A percentile compares a stretch with the other conserved stretches of the same genome.
phyloP scores from a whole-genome alignment of 2,113 vertebrate genomes.

The Cephalopterus ornatus region DNA sequence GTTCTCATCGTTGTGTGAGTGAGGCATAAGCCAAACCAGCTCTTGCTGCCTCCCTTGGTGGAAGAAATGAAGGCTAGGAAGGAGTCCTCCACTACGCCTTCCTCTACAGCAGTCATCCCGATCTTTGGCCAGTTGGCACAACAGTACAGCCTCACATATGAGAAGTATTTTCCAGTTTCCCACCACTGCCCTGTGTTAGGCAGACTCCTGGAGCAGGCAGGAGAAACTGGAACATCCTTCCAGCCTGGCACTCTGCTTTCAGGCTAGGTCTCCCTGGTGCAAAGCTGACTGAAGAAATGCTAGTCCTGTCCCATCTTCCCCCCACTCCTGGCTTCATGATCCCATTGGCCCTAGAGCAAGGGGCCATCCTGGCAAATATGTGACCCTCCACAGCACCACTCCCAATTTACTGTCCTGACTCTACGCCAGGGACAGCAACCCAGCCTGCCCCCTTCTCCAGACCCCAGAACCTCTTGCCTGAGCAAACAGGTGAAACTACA shows the following conservation, averaged over 20 bases:
- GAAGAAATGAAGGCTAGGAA: background rate
- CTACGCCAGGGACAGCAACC: background rate
- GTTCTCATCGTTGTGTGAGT: slow-evolving; percentile 83
- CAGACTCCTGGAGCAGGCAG: background rate
- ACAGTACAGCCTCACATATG: background rate
- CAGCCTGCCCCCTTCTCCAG: background rate
- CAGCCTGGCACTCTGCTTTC: accelerated
- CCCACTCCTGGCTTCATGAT: accelerated
- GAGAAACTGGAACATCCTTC: background rate
- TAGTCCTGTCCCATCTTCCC: background rate
- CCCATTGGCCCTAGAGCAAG: background rate
- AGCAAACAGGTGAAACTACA: background rate
- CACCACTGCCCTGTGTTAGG: background rate
- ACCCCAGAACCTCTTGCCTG: background rate
- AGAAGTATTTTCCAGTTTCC: background rate
- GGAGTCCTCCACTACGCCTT: background rate
- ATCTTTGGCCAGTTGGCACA: background rate
- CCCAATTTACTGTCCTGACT: background rate
- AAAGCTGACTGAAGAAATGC: background rate
- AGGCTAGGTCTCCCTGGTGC: background rate
- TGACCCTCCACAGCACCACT: background rate
- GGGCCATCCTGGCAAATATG: accelerated
- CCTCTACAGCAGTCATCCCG: background rate
- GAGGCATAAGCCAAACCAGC: background rate
- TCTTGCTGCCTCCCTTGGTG: background rate